Conservation (phyloP, 1,140 invertebrate genomes). For the Polypedilum vanderplanki region DNA sequence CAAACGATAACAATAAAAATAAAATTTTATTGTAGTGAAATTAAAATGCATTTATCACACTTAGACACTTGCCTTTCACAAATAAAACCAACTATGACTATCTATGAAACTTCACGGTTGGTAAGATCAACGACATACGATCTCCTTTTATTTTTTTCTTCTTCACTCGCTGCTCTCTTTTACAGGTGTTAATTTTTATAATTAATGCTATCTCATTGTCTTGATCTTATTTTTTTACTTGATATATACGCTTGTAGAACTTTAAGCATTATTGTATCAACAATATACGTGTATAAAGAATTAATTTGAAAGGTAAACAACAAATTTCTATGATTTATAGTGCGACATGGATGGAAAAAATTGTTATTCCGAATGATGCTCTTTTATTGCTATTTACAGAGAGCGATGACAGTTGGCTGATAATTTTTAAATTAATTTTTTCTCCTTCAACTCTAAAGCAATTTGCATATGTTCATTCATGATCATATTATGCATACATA, state of each 20-base stretch:
- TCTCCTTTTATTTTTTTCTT: background rate
- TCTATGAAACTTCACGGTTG: slow-evolving; percentile 7
- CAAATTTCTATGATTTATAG: slow-evolving; percentile 14
- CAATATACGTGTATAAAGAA: background rate
- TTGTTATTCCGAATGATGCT: slow-evolving; percentile 3
- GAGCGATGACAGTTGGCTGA: slow-evolving; percentile 1
- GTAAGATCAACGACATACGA: background rate
- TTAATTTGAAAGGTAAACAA: slow-evolving; percentile 7
- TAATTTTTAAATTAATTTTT: background rate
- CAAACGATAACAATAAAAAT: slow-evolving; percentile 1
- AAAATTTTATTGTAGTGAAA: background rate
- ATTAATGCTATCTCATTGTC: slow-evolving; percentile 8
- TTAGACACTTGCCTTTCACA: no score
- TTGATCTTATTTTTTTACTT: background rate
- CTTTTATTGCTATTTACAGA: background rate
- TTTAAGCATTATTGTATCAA: background rate
- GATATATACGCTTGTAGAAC: background rate
- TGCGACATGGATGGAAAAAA: background rate
- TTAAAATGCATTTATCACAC: background rate
- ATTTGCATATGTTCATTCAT: background rate
- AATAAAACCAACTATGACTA: no score
- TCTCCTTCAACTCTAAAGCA: background rate
- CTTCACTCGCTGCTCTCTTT: background rate
- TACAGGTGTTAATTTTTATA: slow-evolving; percentile 19
- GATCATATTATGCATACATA: slow-evolving; percentile 9